These are phyloP conservation scores for Chlamydotis undulata DNA, from an alignment of 2,113 vertebrate species.

Conservation along the genomic window DNA sequence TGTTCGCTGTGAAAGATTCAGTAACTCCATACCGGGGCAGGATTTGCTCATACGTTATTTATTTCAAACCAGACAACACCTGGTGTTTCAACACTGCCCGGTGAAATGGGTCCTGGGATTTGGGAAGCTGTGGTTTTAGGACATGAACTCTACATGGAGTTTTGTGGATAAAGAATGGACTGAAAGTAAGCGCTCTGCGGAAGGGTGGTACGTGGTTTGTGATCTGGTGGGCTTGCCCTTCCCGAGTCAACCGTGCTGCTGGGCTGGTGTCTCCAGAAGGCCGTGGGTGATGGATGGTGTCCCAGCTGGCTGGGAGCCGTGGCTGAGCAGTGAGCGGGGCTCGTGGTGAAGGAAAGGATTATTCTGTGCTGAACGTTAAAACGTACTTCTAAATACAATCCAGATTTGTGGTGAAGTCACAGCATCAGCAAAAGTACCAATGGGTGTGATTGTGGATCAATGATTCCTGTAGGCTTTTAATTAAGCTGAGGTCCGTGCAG, in stretches of 20 bases:
- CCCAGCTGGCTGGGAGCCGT: not conserved
- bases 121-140: not conserved
- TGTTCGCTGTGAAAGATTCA: not conserved
- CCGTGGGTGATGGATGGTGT: accelerated
- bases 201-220: accelerated
- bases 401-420: not conserved
- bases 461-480: not conserved
- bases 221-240: not conserved
- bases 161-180: not conserved
- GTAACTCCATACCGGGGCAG: accelerated
- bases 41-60: not conserved
- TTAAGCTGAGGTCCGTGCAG: not conserved
- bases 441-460: not conserved
- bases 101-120: not conserved
- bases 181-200: accelerated
- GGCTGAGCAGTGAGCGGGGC: accelerated
- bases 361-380: not conserved
- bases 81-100: accelerated
- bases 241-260: accelerated
- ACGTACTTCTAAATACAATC: not conserved
- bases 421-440: not conserved
- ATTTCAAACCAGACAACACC: not conserved
- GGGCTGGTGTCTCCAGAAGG: not conserved
- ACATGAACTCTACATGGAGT: not conserved
- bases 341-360: not conserved